Base-by-base conservation (phyloP, 1,140 invertebrate species). In the Limonius californicus region DNA sequence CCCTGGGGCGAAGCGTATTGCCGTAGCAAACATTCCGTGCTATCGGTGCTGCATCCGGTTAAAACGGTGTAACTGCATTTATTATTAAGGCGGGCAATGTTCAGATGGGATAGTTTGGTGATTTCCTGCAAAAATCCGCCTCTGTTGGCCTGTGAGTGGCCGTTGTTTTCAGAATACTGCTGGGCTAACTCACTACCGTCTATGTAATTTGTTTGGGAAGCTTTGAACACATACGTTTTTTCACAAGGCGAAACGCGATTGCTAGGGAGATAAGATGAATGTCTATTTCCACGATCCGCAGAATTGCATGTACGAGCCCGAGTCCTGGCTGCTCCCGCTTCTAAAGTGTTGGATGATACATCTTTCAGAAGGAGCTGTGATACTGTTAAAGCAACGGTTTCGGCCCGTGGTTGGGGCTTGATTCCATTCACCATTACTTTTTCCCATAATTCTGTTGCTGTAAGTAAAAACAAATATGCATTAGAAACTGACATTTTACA, bases 381-480 rank as follows among this genome's bases (percentile, higher is more conserved):
- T 7, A 86, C 78, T 0, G 83, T 79, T 9, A 86, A 73, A 16
- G 83, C 83, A 18, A 84, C 78, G 65, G 82, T 84, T 66, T 87
- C 85, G 0, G 86, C 85, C 12, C 89, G 82, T 0, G 90, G 84
- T 20, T 87, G 85, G 0, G 91, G 91, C 73, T 86, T 86, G 8
- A 85, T 79, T 4, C 88, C 85, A 15, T 82, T 79, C 2, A 87
- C 83, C n/a, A 79, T 72, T 16, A 93, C 78, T 63, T 85, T 84
- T 68, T 93, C 89, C 90, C 90, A 93, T 0, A 81, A 83, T 75
- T 91, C 88, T 1, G 85, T 86, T 7, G 80, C 90, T 92, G 35
- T 12, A 39, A 39, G n/a, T 39, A 39, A 39, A 39, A n/a, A n/a
- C n/a, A n/a, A n/a, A n/a, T n/a, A n/a, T n/a, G n/a, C n/a, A n/a